These are phyloP conservation scores for Macropus fuliginosus DNA, from an alignment of 2,797 vertebrate genomes.

Conservation along the genomic window DNA sequence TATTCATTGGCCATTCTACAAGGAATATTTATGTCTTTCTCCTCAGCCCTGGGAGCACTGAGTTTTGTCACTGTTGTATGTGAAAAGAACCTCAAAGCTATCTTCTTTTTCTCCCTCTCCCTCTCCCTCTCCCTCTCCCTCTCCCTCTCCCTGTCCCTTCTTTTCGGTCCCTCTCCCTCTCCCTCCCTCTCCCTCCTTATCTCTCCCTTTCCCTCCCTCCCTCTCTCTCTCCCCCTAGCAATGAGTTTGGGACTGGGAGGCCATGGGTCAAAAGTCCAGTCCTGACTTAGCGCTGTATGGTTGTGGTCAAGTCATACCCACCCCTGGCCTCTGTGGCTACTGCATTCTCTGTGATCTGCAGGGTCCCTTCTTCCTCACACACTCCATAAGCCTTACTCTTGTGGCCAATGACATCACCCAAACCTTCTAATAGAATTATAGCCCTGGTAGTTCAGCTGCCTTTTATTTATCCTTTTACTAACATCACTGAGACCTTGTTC, in stretches of 20 bases:
- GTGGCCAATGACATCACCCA: not conserved
- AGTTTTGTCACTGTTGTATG: not conserved
- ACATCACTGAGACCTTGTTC: conserved; percentile 68
- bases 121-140: not conserved
- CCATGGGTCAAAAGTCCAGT: not conserved
- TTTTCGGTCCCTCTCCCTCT: too few species aligned
- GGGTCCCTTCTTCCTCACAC: not conserved
- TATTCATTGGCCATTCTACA: not conserved
- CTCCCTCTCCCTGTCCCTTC: not conserved
- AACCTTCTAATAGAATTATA: conserved; percentile 61
- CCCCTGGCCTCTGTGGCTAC: not conserved
- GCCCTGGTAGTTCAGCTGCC: conserved; percentile 37
- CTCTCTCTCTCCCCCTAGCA: too few species aligned
- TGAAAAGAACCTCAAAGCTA: not conserved
- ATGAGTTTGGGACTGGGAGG: not conserved
- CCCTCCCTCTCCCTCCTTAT: not conserved
- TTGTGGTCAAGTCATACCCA: not conserved
- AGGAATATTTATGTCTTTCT: not conserved
- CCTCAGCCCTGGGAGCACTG: not conserved
- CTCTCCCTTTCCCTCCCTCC: not conserved
- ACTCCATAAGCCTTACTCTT: not conserved
- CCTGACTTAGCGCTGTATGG: not conserved
- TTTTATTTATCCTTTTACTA: conserved; percentile 79
- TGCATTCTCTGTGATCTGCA: not conserved
- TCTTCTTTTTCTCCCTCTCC: too few species aligned